phyloP scores from a whole-genome alignment of 2,797 vertebrate species.

The Poeciliopsis infans region DNA sequence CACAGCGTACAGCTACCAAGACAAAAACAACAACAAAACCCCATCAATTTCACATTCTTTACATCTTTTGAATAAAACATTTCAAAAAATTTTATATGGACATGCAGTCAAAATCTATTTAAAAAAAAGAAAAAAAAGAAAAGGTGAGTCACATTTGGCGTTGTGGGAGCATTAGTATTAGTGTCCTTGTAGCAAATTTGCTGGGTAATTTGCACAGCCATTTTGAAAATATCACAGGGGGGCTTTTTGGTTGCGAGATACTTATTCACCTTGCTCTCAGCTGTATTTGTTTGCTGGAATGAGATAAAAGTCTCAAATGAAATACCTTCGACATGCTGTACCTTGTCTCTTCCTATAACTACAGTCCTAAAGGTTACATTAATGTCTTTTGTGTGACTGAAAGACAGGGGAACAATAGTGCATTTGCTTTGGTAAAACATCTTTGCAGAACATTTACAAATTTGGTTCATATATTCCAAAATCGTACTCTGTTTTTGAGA shows the following conservation, averaged over 20 bases:
- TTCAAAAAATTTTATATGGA: background rate
- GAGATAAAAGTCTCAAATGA: background rate
- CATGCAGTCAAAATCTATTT: background rate
- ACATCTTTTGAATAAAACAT: background rate
- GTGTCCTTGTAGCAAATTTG: background rate
- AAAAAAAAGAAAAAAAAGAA: background rate
- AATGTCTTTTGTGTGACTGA: background rate
- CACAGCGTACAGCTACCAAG: conserved; percentile 80
- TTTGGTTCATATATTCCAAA: background rate
- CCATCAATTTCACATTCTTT: background rate
- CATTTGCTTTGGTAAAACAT: background rate
- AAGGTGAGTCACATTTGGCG: background rate
- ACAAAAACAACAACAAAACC: background rate
- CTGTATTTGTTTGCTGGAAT: background rate
- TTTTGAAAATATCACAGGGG: too few relatives aligned
- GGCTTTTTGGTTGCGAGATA: background rate
- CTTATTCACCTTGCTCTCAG: background rate
- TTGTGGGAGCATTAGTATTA: background rate
- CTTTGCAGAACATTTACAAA: background rate
- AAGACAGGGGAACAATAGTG: background rate
- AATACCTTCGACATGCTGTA: background rate
- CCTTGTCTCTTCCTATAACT: background rate
- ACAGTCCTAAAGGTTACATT: background rate
- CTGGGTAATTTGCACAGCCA: background rate
- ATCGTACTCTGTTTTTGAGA: background rate